Conservation (phyloP, 2,888 invertebrate species). For the Agonopterix subpropinquella region DNA sequence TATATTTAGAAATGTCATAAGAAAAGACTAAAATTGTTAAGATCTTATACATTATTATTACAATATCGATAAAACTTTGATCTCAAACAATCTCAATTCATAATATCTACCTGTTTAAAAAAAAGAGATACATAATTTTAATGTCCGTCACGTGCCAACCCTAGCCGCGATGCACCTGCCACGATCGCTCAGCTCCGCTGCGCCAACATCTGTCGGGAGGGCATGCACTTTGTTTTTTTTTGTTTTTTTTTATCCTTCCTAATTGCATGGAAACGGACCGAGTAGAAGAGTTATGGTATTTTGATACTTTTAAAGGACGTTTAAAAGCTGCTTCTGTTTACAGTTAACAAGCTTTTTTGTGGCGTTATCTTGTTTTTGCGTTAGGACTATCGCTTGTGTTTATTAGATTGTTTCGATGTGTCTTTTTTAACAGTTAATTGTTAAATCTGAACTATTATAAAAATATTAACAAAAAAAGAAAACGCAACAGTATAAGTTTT, state of each 20-base stretch:
- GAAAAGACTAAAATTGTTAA: too few relatives aligned
- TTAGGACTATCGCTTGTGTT: too few relatives aligned
- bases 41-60: too few relatives aligned
- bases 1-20: too few relatives aligned
- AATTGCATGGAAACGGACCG: slow-evolving; percentile 46
- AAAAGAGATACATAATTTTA: background rate
- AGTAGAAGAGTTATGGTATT: slow-evolving; percentile 34
- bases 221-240: slow-evolving; percentile 46
- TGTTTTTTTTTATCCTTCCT: slow-evolving; percentile 30
- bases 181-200: slow-evolving; percentile 53
- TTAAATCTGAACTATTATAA: too few relatives aligned
- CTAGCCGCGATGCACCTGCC: slow-evolving; percentile 58
- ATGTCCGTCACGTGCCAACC: slow-evolving; percentile 31
- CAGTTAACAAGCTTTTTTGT: background rate
- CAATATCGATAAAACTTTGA: too few relatives aligned
- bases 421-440: too few relatives aligned
- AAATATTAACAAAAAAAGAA: too few relatives aligned
- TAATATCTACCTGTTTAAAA: background rate
- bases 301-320: slow-evolving; percentile 23
- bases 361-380: background rate
- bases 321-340: slow-evolving; percentile 2
- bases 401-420: too few relatives aligned
- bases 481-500: too few relatives aligned
- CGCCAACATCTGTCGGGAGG: slow-evolving; percentile 60
- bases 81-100: too few relatives aligned